phyloP scores from a whole-genome alignment of 2,113 vertebrate genomes.

The Myrmophylax atrothorax region DNA sequence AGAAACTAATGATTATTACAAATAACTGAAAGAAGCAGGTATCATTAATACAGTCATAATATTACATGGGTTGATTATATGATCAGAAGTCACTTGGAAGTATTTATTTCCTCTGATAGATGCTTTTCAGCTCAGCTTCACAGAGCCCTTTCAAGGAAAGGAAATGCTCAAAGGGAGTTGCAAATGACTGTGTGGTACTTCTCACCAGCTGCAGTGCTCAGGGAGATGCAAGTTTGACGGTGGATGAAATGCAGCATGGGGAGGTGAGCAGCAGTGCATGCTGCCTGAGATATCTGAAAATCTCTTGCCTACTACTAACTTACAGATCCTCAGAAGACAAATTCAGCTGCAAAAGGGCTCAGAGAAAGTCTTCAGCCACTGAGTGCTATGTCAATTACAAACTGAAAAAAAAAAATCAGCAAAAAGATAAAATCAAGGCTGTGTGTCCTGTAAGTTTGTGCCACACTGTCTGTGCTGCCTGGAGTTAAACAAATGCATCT shows the following conservation, averaged over 20 bases:
- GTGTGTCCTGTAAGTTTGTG: neutral
- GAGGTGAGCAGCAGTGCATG: neutral
- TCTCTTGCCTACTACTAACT: neutral
- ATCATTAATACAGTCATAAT: neutral
- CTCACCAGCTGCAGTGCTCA: fast-evolving
- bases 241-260: fast-evolving
- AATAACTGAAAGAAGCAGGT: constrained; percentile 10
- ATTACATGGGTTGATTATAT: neutral
- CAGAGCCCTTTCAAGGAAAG: neutral
- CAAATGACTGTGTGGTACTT: neutral
- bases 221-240: fast-evolving
- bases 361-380: neutral
- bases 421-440: neutral
- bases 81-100: neutral
- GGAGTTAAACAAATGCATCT: neutral
- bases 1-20: neutral
- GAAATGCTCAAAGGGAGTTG: neutral
- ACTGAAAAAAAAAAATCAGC: neutral
- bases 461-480: neutral
- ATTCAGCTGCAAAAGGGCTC: neutral
- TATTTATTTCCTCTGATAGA: neutral
- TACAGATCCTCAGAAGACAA: neutral
- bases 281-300: neutral
- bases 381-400: neutral
- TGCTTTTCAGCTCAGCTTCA: neutral